Evolutionary conservation across 2,113 vertebrate genomes (phyloP), one percentile per base, ranked within the genome.

Genomic region (Aegithalos caudatus): DNA sequence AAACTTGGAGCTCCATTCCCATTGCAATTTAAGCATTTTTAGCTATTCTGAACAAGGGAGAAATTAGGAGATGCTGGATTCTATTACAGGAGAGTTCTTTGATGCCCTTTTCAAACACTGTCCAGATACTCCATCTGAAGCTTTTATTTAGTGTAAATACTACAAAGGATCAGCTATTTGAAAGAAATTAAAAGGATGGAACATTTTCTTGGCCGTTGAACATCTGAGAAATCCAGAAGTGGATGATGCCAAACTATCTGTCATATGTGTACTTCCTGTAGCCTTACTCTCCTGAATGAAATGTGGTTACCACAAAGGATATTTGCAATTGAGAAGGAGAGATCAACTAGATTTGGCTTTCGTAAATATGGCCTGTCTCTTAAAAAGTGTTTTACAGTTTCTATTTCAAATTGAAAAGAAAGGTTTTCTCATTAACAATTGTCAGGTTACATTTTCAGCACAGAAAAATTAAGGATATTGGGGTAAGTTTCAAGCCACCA

Each of bases 101-200:
- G 88, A 90, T 88, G 69, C 65, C 45, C 33, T 90, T 19, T 58
- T 77, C 24, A 8, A 91, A 70, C 24, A 62, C 16, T 57, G 35
- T 40, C 38, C 83, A 35, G 51, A 69, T 60, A 64, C 29, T 87
- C 71, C 35, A 81, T 70, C 42, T 90, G 77, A 88, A 95, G 80
- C 23, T 77, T 89, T 83, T 86, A 72, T 72, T 60, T 96, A 84
- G 58, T 62, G 51, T 83, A 62, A 78, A 78, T 57, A 48, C 91
- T 90, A 61, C 65, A 78, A 35, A 33, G 65, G 70, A 69, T 60
- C 70, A 77, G 47, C 56, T 92, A 74, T 86, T 73, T 88, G 92
- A 94, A 95, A 91, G 42, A 74, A 81, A 95, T 92, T 90, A 72
- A 76, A 92, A 58, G 44, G 65, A 73, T 91, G 54, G 92, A 76